A percentile compares a stretch with the other conserved stretches of the same genome.
Evolutionary conservation across 2,888 invertebrate genomes (phyloP).

Genomic region (Pemphredon lugubris): DNA sequence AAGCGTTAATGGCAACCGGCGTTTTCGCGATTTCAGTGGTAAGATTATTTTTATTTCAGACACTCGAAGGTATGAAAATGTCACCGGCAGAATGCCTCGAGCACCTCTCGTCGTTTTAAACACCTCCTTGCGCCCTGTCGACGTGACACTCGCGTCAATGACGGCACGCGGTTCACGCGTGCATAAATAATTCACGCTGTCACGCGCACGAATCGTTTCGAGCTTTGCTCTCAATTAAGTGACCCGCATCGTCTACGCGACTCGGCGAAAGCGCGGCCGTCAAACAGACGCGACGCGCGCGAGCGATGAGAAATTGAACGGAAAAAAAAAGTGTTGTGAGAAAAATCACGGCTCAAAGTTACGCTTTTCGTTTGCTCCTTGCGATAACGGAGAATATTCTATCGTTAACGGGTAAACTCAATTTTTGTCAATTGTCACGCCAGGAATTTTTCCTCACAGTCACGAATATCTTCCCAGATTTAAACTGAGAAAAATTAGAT

Average conservation of each 20-base stretch:
- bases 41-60: constrained; percentile 41
- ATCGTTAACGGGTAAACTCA: too few relatives aligned
- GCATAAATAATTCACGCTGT: constrained; percentile 65
- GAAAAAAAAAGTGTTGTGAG: neutral
- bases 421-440: neutral
- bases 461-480: too few relatives aligned
- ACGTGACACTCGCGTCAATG: constrained; percentile 48
- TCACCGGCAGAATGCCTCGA: constrained; percentile 44
- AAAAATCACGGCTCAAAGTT: neutral
- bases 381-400: too few relatives aligned
- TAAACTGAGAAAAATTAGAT: too few relatives aligned
- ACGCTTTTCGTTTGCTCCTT: neutral
- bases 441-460: too few relatives aligned
- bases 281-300: neutral
- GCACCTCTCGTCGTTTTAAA: constrained; percentile 48
- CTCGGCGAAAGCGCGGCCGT: neutral
- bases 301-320: neutral
- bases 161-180: constrained; percentile 50
- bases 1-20: constrained; percentile 7
- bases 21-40: constrained; percentile 25
- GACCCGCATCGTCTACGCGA: constrained; percentile 54
- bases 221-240: constrained; percentile 56
- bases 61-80: constrained; percentile 47
- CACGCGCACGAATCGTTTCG: constrained; percentile 53
- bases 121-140: constrained; percentile 44